These are phyloP conservation scores for Paguma larvata DNA, from an alignment of 2,797 vertebrate genomes.

Conservation along the genomic window DNA sequence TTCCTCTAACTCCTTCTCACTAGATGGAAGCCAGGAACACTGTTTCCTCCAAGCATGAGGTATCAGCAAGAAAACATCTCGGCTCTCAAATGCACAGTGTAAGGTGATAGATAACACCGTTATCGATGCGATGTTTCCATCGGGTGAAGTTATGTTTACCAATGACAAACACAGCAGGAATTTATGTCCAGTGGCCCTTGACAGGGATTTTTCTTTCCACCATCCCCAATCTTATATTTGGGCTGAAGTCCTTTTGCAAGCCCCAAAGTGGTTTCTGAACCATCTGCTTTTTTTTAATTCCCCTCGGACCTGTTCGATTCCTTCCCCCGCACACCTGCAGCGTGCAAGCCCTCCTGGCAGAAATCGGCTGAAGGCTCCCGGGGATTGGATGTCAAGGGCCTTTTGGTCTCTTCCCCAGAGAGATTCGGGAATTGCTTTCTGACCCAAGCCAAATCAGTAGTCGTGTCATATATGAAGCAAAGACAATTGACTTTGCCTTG, in stretches of 20 bases:
- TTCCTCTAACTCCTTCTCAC: neutral
- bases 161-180: conserved; percentile 54
- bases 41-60: neutral
- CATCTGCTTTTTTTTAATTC: neutral
- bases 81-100: neutral
- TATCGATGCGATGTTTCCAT: neutral
- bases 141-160: conserved; percentile 61
- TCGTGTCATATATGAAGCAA: neutral
- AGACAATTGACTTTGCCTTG: conserved; percentile 41
- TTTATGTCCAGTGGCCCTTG: conserved; percentile 58
- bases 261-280: neutral
- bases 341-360: neutral
- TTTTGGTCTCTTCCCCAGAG: conserved; percentile 13
- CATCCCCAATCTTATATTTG: neutral
- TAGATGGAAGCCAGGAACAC: conserved; percentile 40
- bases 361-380: conserved; percentile 23
- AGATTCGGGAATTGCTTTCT: conserved; percentile 34
- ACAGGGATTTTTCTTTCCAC: conserved; percentile 40
- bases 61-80: conserved; percentile 40
- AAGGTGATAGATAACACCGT: neutral
- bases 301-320: conserved; percentile 31
- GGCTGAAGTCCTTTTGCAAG: conserved; percentile 16
- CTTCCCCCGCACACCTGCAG: neutral
- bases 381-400: neutral
- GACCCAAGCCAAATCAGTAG: neutral